Evolutionary conservation across 2,888 invertebrate genomes (phyloP), one percentile per base, ranked within the genome.

Genomic region (Mesorhabditis belari): DNA sequence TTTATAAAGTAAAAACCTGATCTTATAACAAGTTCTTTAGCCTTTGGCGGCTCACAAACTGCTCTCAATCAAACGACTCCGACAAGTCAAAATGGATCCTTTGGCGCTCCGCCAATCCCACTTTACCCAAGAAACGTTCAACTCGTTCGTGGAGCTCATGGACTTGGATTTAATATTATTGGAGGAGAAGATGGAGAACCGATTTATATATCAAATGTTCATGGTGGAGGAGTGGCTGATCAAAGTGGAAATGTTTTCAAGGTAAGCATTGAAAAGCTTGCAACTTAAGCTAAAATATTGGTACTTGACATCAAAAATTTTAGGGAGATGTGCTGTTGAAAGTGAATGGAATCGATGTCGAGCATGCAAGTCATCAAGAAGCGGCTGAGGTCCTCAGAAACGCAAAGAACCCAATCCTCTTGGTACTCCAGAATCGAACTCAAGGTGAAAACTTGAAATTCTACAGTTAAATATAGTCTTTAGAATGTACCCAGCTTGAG

Each of bases 121-220:
- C 57, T 66, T 49, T 69, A 74, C 24, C 71, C 70, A 25, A 61
- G 74, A n/a, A 65, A 61, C 49, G 68, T 67, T 35, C 55, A 51
- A 49, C 64, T 74, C 12, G 49, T 60, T 52, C 69, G 69, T 44
- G 71, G 71, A 26, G 54, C 61, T 1, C 62, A 89, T 66, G 95
- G 96, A n/a, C 87, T 98, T 66, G 96, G 98, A 62, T 93, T 94
- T 85, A 98, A 98, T 84, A 98, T 98, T 74, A 95, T 98, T 21
- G 98, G 98, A 54, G 98, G 98, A n/a, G 98, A 98, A 83, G 94
- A 96, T 85, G 94, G 92, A 3, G 92, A 93, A 83, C 93, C 93
- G 54, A 96, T 98, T 81, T 98, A 92, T 85, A 91, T 98, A 75
- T 95, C 95, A 57, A 96, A 93, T 85, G 90, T 98, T 75, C 85